These are phyloP conservation scores for Caenorhabditis brenneri DNA, from an alignment of 1,140 invertebrate genomes.

Conservation along the genomic window DNA sequence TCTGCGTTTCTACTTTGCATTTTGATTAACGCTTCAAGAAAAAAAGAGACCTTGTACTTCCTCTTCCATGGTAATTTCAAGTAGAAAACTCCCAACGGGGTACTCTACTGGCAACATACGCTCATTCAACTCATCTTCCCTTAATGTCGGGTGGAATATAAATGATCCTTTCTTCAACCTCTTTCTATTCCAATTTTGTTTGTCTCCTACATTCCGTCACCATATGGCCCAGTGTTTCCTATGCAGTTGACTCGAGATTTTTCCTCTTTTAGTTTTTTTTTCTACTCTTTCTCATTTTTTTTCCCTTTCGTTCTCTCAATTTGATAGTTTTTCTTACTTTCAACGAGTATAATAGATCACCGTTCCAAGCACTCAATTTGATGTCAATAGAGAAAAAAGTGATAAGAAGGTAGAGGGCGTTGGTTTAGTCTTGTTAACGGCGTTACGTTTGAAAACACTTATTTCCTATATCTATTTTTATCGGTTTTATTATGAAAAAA, in stretches of 20 bases:
- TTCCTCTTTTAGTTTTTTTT: not conserved
- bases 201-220: conserved; percentile 2
- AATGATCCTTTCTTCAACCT: conserved; percentile 37
- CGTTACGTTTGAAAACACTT: not conserved
- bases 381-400: conserved; percentile 18
- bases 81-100: not conserved
- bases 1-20: too few species aligned
- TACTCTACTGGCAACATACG: not conserved
- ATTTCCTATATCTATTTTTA: too few species aligned
- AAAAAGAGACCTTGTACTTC: not conserved
- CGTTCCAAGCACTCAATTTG: conserved; percentile 12
- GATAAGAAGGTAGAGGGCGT: not conserved
- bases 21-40: not conserved
- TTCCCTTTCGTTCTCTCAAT: not conserved
- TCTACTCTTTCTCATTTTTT: not conserved
- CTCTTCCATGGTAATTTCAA: not conserved
- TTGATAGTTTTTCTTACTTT: not conserved
- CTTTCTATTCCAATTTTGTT: not conserved
- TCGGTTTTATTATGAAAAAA: too few species aligned
- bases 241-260: not conserved
- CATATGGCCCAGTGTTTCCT: not conserved
- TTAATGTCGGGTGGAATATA: conserved; percentile 22
- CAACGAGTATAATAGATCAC: not conserved
- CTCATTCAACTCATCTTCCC: not conserved
- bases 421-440: not conserved